Conservation (phyloP, 2,113 vertebrate species). For the Cnemophilus loriae region DNA sequence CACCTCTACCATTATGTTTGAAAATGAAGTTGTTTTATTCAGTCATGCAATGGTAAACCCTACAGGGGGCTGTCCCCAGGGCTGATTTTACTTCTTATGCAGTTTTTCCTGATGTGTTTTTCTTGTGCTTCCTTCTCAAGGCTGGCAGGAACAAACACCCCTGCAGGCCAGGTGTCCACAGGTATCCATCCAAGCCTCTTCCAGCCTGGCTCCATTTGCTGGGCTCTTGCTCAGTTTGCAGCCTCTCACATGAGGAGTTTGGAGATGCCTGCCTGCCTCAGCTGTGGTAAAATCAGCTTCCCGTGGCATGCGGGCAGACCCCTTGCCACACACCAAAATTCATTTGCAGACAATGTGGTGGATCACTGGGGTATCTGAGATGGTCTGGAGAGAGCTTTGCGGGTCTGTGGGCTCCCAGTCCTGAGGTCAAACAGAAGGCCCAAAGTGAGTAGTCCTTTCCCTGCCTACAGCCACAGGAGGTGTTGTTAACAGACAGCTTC, state of each 20-base stretch:
- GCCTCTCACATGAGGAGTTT: neutral
- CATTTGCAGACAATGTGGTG: accelerated
- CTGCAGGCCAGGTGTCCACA: neutral
- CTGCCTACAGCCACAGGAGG: neutral
- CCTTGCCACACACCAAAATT: accelerated
- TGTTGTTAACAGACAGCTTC: neutral
- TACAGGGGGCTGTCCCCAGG: neutral
- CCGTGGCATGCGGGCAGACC: neutral
- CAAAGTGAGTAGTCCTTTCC: neutral
- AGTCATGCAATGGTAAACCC: neutral
- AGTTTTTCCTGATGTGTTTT: neutral
- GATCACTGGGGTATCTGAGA: neutral
- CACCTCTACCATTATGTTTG: neutral
- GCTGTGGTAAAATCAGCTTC: neutral
- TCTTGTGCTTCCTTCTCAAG: neutral
- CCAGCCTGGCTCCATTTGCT: neutral
- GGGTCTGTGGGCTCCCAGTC: neutral
- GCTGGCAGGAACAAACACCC: neutral
- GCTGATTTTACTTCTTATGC: neutral
- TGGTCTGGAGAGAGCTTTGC: neutral
- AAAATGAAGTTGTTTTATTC: neutral
- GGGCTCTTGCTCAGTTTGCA: neutral
- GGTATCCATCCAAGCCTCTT: neutral
- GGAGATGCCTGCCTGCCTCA: neutral
- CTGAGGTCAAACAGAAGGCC: neutral